phyloP scores from a whole-genome alignment of 2,113 vertebrate genomes.

The Brachyistius frenatus region DNA sequence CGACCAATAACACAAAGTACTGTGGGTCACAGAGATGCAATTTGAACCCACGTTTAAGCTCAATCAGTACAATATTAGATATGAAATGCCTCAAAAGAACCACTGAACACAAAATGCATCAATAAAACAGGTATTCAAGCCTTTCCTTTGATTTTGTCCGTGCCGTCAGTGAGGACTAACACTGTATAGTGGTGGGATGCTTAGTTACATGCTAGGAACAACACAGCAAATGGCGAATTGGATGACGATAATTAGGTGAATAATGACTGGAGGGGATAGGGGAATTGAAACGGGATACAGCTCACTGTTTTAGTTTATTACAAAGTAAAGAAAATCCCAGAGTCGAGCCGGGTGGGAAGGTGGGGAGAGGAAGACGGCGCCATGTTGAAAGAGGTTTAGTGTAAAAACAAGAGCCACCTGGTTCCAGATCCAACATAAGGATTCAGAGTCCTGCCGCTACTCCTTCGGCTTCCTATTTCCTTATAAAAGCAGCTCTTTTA shows the following conservation, averaged over 20 bases:
- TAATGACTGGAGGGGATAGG: conserved; percentile 49
- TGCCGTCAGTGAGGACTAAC: conserved; percentile 10
- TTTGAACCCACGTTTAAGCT: conserved; percentile 39
- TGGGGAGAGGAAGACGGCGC: conserved; percentile 14
- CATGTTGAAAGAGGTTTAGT: conserved; percentile 36
- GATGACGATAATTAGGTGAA: conserved; percentile 61
- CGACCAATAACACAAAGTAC: conserved; percentile 33
- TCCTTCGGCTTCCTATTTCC: conserved; percentile 1
- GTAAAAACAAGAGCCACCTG: conserved; percentile 69
- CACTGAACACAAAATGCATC: not conserved
- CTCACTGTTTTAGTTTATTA: conserved; percentile 48
- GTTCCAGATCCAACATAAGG: conserved; percentile 41
- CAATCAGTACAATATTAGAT: conserved; percentile 23
- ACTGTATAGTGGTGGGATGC: conserved; percentile 14
- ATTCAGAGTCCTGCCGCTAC: conserved; percentile 17
- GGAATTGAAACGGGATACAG: conserved; percentile 57
- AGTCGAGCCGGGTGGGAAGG: not conserved
- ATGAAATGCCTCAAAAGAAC: conserved; percentile 32
- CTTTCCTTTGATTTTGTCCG: not conserved
- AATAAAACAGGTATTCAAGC: conserved; percentile 31
- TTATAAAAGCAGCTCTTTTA: conserved; percentile 16
- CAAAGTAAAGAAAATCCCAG: conserved; percentile 39
- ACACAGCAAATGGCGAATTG: conserved; percentile 37
- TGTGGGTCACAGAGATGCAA: conserved; percentile 10
- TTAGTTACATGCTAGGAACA: conserved; percentile 34